Percentiles rank a stretch among this genome's conserved stretches.
Conservation (phyloP, 2,113 vertebrate genomes). For the Ailurus styani region DNA sequence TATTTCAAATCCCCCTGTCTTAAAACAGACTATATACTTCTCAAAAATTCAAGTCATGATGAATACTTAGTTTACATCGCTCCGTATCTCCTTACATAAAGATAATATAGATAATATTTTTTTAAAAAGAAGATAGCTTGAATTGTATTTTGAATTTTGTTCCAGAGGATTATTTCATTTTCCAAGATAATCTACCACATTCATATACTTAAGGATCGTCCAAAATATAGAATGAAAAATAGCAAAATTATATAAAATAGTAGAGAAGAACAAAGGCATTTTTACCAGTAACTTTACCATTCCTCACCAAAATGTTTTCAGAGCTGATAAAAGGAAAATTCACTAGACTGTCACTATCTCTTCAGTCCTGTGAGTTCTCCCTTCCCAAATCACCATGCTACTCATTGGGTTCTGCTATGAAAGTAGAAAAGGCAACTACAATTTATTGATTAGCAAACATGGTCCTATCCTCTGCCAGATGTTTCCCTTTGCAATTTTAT, state of each 20-base stretch:
- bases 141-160: constrained; percentile 11
- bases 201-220: not conserved
- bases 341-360: not conserved
- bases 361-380: not conserved
- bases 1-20: not conserved
- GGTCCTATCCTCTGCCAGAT: not conserved
- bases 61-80: not conserved
- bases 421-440: not conserved
- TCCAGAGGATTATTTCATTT: not conserved
- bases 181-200: not conserved
- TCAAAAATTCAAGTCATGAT: not conserved
- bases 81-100: not conserved
- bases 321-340: not conserved
- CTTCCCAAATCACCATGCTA: not conserved
- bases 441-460: not conserved
- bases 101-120: not conserved
- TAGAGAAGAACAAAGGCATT: not conserved
- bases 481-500: not conserved
- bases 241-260: not conserved
- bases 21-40: not conserved
- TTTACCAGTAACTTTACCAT: not conserved
- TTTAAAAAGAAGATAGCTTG: not conserved
- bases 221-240: not conserved
- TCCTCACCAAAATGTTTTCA: not conserved
- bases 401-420: not conserved